Evolutionary conservation across 2,888 invertebrate genomes (phyloP), one percentile per base, ranked within the genome.

Genomic region (Gryllus longicercus): DNA sequence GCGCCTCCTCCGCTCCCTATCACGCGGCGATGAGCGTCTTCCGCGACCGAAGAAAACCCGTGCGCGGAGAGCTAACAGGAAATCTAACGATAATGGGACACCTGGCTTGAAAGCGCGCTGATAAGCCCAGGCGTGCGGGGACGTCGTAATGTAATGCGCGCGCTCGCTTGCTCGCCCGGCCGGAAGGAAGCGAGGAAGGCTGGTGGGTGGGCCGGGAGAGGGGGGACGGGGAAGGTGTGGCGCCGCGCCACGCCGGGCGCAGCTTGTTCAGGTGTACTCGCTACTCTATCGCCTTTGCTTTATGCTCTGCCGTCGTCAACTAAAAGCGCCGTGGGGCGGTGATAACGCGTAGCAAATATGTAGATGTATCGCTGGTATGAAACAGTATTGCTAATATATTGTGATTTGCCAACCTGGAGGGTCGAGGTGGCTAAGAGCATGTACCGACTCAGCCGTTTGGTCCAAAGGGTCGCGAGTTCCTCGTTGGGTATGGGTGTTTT

Each of bases 191-290:
- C 38, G 38, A 38, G 38, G 38, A 8, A 38, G 38, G 38, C 38
- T 38, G 38, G 38, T 38, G 38, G 38, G 38, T 5, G 38, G 38
- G 38, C 8, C 1, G 38, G 38, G 38, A 8, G 1, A 5, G 38
- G 38, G 38, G 8, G 38, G 38, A 8, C 5, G 38, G 38, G 38
- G 38, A 38, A 8, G 38, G 38, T 38, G 63, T n/a, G n/a, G 63
- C 63, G 38, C 63, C 63, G 63, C 63, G 11, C 63, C 63, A 18
- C n/a, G n/a, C 63, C 63, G 11, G 12, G n/a, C n/a, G 63, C 5
- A 63, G 63, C n/a, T 14, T 63, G 63, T 63, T 63, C 63, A 63
- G 63, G 63, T 63, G 63, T n/a, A 63, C 63, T 63, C 63, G 63
- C 63, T 63, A 63, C 63, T 63, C 14, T 63, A 63, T 63, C 63